Base-by-base conservation (phyloP, 2,113 vertebrate species). In the Nothobranchius furzeri region DNA sequence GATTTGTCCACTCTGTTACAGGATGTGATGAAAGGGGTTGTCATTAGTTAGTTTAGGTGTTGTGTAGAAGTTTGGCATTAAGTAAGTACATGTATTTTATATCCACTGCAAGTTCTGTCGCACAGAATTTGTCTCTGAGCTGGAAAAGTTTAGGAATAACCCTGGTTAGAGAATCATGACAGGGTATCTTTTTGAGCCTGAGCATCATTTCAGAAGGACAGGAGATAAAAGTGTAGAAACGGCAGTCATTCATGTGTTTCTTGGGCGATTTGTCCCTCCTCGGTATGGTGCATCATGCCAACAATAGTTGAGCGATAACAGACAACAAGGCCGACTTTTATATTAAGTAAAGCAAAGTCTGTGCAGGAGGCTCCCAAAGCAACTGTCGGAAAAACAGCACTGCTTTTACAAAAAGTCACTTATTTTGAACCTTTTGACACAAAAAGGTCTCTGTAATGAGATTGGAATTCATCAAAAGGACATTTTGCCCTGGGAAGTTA, bases 391-490 rank as follows among this genome's bases (percentile, higher is more conserved):
- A 43, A 35, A 37, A 20, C n/a, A 49, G 13, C 2, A 9, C 2
- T 7, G 9, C 3, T 62, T 37, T 49, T 17, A 37, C 12, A 8
- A 13, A 24, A 53, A 53, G 43, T 25, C 9, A 30, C 24, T 47
- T 47, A 30, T 47, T 45, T 60, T 47, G 24, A 54, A 15, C n/a
- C 2, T 12, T 24, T 46, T 60, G 20, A 54, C 43, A 53, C 14
- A 13, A 40, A 9, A 64, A 14, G 6, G 4, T 2, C 24, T 70
- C 20, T 24, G 57, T 12, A 47, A 61, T n/a, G 50, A 12, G 10
- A 40, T 66, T 56, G 61, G 40, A 37, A 63, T 51, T 62, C 35
- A 78, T 79, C 13, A 71, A 70, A 71, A 75, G 60, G n/a, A 36
- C 46, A 68, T 56, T 70, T 64, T n/a, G 52, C n/a, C 25, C 48